These are phyloP conservation scores for Calonectris borealis DNA, from an alignment of 2,113 vertebrate species.

Conservation along the genomic window DNA sequence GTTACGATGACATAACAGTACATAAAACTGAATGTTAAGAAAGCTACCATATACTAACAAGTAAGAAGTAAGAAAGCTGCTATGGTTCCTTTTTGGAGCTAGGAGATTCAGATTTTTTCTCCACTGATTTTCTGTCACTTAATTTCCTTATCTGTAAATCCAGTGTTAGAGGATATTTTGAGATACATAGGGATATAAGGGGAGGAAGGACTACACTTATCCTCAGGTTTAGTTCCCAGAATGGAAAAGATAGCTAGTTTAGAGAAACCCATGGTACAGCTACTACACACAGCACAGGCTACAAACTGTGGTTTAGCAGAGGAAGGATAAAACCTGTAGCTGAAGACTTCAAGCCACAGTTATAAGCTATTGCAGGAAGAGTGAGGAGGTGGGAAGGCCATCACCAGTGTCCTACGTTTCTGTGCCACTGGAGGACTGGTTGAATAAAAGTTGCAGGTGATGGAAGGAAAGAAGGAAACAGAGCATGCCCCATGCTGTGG, in stretches of 20 bases:
- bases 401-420: neutral
- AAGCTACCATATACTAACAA: neutral
- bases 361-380: neutral
- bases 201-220: neutral
- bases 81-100: neutral
- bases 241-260: neutral
- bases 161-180: neutral
- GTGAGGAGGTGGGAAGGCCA: neutral
- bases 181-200: neutral
- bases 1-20: neutral
- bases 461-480: neutral
- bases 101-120: neutral
- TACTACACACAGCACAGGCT: neutral
- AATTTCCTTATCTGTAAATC: neutral
- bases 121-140: neutral
- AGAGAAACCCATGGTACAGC: neutral
- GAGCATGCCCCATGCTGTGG: neutral
- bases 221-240: neutral
- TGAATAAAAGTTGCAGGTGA: neutral
- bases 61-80: neutral
- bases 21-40: neutral
- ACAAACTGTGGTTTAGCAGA: neutral
- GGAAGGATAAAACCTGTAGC: neutral
- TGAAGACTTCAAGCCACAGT: neutral
- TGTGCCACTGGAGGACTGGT: neutral